Conservation (phyloP, 2,797 vertebrate species). For the Moxostoma hubbsi region DNA sequence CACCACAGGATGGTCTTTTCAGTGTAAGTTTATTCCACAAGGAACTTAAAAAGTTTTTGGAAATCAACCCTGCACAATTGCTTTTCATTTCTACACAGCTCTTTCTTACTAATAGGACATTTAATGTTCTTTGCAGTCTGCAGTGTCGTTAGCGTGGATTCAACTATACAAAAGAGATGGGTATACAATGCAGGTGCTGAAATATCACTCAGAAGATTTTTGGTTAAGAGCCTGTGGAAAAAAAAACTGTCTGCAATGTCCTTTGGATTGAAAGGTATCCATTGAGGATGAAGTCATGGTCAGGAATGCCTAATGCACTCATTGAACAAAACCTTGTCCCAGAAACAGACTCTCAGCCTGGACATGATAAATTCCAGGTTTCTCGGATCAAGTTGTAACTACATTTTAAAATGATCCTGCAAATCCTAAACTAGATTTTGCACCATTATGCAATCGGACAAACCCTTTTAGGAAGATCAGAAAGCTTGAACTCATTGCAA, state of each 20-base stretch:
- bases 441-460: neutral
- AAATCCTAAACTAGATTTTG: conserved; percentile 14
- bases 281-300: conserved; percentile 52
- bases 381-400: conserved; percentile 35
- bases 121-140: conserved; percentile 40
- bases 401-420: conserved; percentile 17
- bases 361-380: conserved; percentile 63
- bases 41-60: conserved; percentile 49
- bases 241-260: conserved; percentile 42
- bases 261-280: conserved; percentile 48
- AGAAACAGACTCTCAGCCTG: conserved; percentile 29
- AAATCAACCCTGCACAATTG: conserved; percentile 38
- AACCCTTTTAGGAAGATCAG: conserved; percentile 18
- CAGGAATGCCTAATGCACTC: conserved; percentile 51
- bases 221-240: conserved; percentile 43
- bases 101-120: conserved; percentile 42
- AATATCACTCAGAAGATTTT: conserved; percentile 49
- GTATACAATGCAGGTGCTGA: conserved; percentile 59
- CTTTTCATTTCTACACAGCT: conserved; percentile 8
- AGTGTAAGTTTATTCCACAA: conserved; percentile 51
- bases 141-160: conserved; percentile 45
- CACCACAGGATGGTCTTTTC: conserved; percentile 11
- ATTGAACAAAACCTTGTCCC: conserved; percentile 28
- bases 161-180: conserved; percentile 46
- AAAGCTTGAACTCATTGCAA: conserved; percentile 57